Evolutionary conservation across 2,797 vertebrate genomes (phyloP).

Genomic region (Loris lydekkerianus): DNA sequence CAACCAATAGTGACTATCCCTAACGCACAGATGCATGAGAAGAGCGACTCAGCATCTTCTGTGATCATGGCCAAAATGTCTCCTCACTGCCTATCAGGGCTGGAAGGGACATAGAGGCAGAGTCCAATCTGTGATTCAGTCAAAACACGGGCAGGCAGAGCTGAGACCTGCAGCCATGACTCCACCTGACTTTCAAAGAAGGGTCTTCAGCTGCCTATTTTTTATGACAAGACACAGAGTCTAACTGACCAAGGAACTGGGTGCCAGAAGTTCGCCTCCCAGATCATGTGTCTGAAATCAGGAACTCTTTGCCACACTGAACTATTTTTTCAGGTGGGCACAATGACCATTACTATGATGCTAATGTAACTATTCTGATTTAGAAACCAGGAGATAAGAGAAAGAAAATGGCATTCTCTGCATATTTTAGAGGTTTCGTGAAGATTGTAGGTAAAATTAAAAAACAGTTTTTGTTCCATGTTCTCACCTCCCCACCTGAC

Average conservation of each 20-base stretch:
- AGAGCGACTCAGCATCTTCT: background rate
- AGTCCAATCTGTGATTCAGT: background rate
- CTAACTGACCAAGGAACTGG: background rate
- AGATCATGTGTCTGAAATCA: background rate
- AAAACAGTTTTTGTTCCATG: background rate
- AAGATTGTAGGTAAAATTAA: background rate
- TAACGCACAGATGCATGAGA: background rate
- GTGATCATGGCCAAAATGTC: background rate
- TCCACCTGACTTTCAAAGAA: background rate
- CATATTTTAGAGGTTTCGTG: background rate
- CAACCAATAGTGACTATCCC: background rate
- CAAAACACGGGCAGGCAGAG: background rate
- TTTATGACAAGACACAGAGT: background rate
- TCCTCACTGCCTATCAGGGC: background rate
- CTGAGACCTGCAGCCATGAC: background rate
- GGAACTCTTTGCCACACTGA: rapidly evolving
- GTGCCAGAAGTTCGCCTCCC: background rate
- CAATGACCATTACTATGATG: background rate
- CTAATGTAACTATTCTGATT: rapidly evolving
- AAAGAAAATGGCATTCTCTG: background rate
- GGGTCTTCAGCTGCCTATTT: background rate
- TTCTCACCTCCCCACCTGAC: background rate
- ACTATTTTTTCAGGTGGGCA: no score
- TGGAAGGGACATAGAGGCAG: no score
- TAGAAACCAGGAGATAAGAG: background rate